These are phyloP conservation scores for Panagrolaimus sp. DNA, from an alignment of 1,140 invertebrate genomes.

Conservation along the genomic window DNA sequence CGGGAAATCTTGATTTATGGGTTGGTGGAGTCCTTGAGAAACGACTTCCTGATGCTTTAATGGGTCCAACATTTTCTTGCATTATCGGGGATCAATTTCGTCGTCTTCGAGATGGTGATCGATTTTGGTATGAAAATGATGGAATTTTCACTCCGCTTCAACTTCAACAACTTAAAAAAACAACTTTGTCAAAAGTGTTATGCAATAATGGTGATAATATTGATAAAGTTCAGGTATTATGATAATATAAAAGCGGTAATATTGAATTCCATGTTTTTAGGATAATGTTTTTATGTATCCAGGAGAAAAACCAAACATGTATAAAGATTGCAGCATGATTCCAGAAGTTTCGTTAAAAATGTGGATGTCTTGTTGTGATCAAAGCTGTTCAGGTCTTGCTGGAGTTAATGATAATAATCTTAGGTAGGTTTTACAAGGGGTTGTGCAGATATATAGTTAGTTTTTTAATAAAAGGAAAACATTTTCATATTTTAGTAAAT, in stretches of 20 bases:
- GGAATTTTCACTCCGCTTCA: conserved; percentile 72
- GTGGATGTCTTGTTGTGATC: conserved; percentile 56
- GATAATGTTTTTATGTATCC: conserved; percentile 51
- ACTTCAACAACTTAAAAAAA: conserved; percentile 69
- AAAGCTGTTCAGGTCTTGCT: conserved; percentile 31
- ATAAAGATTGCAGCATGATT: conserved; percentile 41
- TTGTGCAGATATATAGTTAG: conserved; percentile 8
- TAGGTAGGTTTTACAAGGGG: not conserved
- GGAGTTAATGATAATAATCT: conserved; percentile 3
- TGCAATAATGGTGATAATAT: conserved; percentile 74
- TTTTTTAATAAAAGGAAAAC: too few species aligned
- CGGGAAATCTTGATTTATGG: conserved; percentile 88
- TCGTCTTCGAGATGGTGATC: conserved; percentile 78
- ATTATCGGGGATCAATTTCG: conserved; percentile 84
- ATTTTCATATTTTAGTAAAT: too few species aligned
- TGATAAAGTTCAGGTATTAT: conserved; percentile 62
- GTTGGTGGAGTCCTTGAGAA: conserved; percentile 90
- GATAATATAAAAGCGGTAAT: conserved; percentile 9
- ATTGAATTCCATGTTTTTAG: conserved; percentile 25
- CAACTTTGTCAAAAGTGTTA: conserved; percentile 68
- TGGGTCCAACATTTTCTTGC: conserved; percentile 86
- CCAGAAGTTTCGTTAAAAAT: conserved; percentile 47
- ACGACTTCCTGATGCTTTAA: conserved; percentile 70
- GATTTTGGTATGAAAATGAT: conserved; percentile 74
- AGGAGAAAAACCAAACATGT: conserved; percentile 44